These are phyloP conservation scores for Blastobasis lacticolella DNA, from an alignment of 2,888 invertebrate species.

Conservation along the genomic window DNA sequence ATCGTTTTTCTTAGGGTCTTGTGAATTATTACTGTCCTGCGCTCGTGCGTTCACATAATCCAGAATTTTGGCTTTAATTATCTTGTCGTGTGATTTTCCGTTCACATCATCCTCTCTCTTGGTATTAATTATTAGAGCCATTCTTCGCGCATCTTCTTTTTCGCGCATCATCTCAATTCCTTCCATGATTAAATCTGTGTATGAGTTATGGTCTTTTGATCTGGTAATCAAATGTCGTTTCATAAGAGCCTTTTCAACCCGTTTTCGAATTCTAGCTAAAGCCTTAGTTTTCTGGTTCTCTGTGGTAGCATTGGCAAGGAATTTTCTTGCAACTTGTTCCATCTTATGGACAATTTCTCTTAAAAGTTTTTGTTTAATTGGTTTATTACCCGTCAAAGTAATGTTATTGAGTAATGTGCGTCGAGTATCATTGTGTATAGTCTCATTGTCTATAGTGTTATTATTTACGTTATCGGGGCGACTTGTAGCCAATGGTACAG, in stretches of 20 bases:
- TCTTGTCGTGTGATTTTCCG: too few relatives aligned
- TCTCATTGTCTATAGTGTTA: too few relatives aligned
- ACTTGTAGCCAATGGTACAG: too few relatives aligned
- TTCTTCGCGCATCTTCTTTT: conserved; percentile 10
- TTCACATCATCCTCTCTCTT: too few relatives aligned
- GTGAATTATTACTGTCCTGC: too few relatives aligned
- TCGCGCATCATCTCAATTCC: conserved; percentile 22
- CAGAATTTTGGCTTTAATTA: too few relatives aligned
- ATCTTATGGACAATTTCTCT: conserved; percentile 29
- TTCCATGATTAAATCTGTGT: conserved; percentile 24
- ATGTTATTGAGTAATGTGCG: too few relatives aligned
- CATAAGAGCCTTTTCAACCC: conserved; percentile 19
- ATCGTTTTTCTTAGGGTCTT: too few relatives aligned
- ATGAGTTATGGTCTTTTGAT: conserved; percentile 15
- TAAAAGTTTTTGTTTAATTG: conserved; percentile 9
- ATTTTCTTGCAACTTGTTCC: conserved; percentile 22
- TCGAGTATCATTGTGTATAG: too few relatives aligned
- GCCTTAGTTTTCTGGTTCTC: conserved; percentile 21
- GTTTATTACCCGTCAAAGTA: too few relatives aligned
- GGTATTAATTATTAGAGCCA: conserved; percentile 3
- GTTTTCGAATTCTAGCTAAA: conserved; percentile 23
- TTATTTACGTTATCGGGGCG: too few relatives aligned
- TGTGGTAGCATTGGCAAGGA: conserved; percentile 21
- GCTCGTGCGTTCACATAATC: too few relatives aligned
- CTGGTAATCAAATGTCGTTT: conserved; percentile 18